Percentiles rank a stretch among this genome's conserved stretches.
Conservation (phyloP, 2,888 invertebrate species). For the Prenolepis imparis region DNA sequence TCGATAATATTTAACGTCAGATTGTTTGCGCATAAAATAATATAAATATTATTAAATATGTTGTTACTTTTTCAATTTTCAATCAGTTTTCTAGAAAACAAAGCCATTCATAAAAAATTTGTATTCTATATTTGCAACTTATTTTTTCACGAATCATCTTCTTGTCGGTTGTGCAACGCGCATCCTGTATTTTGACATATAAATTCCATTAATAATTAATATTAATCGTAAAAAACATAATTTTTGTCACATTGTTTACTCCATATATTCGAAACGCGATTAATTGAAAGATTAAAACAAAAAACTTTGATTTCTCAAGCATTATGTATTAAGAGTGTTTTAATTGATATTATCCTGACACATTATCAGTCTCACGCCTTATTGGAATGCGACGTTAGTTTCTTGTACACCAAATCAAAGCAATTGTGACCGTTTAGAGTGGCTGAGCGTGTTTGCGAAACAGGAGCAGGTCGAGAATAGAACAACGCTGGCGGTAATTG, state of each 20-base stretch:
- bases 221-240: background rate
- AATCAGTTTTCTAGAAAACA: background rate
- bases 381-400: slow-evolving; percentile 20
- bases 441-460: slow-evolving; percentile 56
- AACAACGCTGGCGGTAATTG: slow-evolving; percentile 58
- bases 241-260: background rate
- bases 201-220: slow-evolving; percentile 21
- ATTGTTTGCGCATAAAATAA: background rate
- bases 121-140: background rate
- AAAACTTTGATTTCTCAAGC: background rate
- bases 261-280: background rate
- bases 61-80: background rate
- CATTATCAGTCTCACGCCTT: background rate
- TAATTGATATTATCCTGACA: background rate
- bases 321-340: background rate
- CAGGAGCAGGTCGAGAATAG: slow-evolving; percentile 39
- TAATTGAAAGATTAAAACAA: background rate
- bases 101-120: background rate
- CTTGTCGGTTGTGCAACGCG: too few relatives aligned
- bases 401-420: slow-evolving; percentile 46
- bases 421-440: slow-evolving; percentile 39
- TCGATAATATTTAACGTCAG: background rate
- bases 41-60: too few relatives aligned
- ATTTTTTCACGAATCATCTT: too few relatives aligned
- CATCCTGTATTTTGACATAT: background rate